Evolutionary conservation across 2,888 invertebrate species (phyloP).

Genomic region (Trichogramma evanescens): DNA sequence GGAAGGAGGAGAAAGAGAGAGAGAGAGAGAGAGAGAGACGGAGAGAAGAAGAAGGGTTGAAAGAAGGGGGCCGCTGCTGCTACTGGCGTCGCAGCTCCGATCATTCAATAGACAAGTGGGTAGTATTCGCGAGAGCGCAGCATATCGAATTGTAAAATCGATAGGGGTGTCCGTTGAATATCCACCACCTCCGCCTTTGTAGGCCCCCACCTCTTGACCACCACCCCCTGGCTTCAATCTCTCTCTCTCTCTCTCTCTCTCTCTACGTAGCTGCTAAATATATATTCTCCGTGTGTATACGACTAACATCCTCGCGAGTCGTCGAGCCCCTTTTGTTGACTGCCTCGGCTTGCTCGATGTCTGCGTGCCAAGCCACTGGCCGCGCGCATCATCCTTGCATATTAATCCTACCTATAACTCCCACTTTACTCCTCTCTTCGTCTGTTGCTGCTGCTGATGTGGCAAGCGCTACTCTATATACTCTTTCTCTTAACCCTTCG

Average conservation of each 20-base stretch:
- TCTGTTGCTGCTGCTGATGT: constrained; percentile 12
- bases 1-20: constrained; percentile 22
- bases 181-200: constrained; percentile 28
- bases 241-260: constrained; percentile 19
- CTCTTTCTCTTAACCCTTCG: too few relatives aligned
- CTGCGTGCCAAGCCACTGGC: constrained; percentile 16
- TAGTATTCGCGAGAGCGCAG: constrained; percentile 35
- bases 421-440: constrained; percentile 33
- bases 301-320: too few relatives aligned
- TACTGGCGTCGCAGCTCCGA: constrained; percentile 43
- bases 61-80: constrained; percentile 29
- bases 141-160: constrained; percentile 49
- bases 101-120: constrained; percentile 49
- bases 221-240: constrained; percentile 25
- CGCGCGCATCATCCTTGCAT: constrained; percentile 49
- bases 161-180: constrained; percentile 48
- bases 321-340: too few relatives aligned
- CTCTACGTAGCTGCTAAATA: background rate
- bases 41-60: constrained; percentile 17
- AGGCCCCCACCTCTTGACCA: constrained; percentile 15
- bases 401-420: constrained; percentile 49
- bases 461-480: too few relatives aligned
- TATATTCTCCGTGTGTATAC: too few relatives aligned
- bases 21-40: constrained; percentile 15
- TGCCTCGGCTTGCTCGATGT: constrained; percentile 33